phyloP scores from a whole-genome alignment of 2,113 vertebrate species.

The Merops nubicus region DNA sequence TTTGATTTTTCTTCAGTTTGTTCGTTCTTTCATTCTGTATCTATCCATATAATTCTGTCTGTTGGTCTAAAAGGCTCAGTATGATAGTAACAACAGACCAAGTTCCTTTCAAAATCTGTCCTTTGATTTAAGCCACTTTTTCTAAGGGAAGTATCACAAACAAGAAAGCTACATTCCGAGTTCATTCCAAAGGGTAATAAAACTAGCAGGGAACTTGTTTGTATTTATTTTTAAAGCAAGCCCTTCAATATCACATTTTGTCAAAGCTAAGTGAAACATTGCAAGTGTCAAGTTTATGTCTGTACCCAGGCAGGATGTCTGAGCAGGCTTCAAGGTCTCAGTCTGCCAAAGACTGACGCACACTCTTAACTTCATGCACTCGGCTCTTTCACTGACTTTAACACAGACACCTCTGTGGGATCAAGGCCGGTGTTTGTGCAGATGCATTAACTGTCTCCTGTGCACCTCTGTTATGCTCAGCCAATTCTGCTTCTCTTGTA shows the following conservation, averaged over 20 bases:
- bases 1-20: not conserved
- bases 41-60: not conserved
- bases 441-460: not conserved
- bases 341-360: conserved; percentile 3
- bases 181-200: not conserved
- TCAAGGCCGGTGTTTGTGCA: not conserved
- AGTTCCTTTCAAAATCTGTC: not conserved
- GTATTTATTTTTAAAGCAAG: conserved; percentile 13
- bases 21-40: not conserved
- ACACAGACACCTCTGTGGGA: not conserved
- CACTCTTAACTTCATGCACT: not conserved
- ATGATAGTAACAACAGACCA: not conserved
- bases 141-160: not conserved
- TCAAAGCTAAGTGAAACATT: conserved; percentile 1
- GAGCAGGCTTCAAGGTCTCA: conserved; percentile 32
- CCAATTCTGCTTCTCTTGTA: not conserved
- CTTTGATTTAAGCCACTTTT: not conserved
- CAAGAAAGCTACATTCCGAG: not conserved
- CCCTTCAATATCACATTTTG: not conserved
- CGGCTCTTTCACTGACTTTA: not conserved
- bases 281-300: conserved; percentile 22
- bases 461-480: not conserved
- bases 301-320: conserved; percentile 9
- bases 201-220: not conserved
- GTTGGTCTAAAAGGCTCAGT: not conserved